These are phyloP conservation scores for Monoplex corrugatus DNA, from an alignment of 2,888 invertebrate species.

Conservation along the genomic window DNA sequence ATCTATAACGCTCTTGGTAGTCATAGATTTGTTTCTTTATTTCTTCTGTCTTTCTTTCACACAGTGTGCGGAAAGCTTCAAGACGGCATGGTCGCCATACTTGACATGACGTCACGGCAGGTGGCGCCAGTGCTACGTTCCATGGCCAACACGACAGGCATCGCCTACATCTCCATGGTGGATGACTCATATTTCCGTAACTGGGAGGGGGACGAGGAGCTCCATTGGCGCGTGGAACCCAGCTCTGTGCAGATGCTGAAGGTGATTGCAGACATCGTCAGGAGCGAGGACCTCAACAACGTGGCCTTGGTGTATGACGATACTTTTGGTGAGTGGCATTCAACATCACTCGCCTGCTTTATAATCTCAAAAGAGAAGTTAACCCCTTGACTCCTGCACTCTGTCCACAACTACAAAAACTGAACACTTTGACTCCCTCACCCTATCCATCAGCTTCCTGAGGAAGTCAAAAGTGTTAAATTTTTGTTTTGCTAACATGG, in stretches of 20 bases:
- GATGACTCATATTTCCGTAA: constrained; percentile 61
- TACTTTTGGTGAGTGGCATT: constrained; percentile 87
- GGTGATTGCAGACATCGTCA: constrained; percentile 90
- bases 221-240: constrained; percentile 85
- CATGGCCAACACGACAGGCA: constrained; percentile 69
- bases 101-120: constrained; percentile 72
- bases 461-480: too few species aligned
- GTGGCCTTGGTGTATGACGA: constrained; percentile 95
- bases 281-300: constrained; percentile 92
- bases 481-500: too few species aligned
- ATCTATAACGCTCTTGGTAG: not conserved
- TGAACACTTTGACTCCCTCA: too few species aligned
- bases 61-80: constrained; percentile 70
- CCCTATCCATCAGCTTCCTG: too few species aligned
- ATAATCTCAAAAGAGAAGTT: too few species aligned
- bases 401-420: too few species aligned
- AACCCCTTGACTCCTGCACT: too few species aligned
- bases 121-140: constrained; percentile 71
- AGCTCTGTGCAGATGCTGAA: constrained; percentile 93
- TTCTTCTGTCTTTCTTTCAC: constrained; percentile 19
- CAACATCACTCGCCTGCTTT: too few species aligned
- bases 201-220: constrained; percentile 40
- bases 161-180: constrained; percentile 71
- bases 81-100: constrained; percentile 63
- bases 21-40: not conserved